Evolutionary conservation across 1,140 invertebrate species (phyloP), one percentile per base, ranked within the genome.

Genomic region (Musca domestica): DNA sequence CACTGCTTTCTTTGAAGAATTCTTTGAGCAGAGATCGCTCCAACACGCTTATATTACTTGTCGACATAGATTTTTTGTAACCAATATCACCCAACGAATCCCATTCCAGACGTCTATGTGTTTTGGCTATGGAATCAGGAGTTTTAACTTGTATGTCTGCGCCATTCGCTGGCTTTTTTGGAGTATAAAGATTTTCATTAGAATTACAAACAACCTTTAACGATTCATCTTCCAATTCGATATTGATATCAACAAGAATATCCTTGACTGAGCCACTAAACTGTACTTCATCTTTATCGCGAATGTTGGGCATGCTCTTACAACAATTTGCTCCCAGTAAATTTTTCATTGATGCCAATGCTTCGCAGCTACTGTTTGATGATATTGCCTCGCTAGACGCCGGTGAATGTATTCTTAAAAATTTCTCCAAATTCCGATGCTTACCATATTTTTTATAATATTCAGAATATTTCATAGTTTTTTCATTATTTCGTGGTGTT

Each of bases 61-160:
- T 76, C 34, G 78, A 81, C n/a, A 70, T 64, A 14, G 78, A 74
- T 6, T 79, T 74, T 19, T 74, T 76, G 54, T 73, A 75, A 12
- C 78, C 78, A 14, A 81, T 76, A 73, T 81, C 78, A 1, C 76
- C 78, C 6, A 79, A 69, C 0, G 78, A 77, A 71, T 81, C 78
- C 78, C 78, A 81, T 73, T 81, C 78, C 6, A 81, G 66, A 10
- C 76, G 74, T 48, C 75, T 77, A 64, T 80, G 75, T 0, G 75
- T 70, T 47, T 80, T 81, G 0, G 76, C 17, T 0, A 74, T 71
- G 5, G 78, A 80, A 17, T 80, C 78, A 0, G 78, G 78, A 0
- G 77, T 80, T 67, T 80, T 77, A 0, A 76, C 77, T 19, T 74
- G 25, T 74, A 72, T 22, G 23, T 23, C n/a, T 49, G 7, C 9